Conservation (phyloP, 2,113 vertebrate genomes). For the Trogon melanurus region DNA sequence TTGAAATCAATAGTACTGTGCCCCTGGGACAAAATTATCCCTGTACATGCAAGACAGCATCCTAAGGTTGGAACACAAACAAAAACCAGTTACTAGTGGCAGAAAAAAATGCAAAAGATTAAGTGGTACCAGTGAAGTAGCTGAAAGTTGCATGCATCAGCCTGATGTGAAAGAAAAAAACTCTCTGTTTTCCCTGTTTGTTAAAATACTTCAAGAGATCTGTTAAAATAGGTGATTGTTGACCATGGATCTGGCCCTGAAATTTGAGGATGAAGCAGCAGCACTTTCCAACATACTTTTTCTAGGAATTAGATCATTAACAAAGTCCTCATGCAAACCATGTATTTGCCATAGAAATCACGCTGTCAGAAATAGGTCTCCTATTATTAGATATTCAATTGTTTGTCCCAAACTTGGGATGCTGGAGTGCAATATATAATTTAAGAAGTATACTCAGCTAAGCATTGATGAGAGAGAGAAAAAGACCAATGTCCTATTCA, state of each 20-base stretch:
- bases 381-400: neutral
- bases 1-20: neutral
- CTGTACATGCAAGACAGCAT: neutral
- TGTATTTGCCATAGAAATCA: neutral
- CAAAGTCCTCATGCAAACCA: neutral
- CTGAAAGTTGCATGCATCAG: neutral
- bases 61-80: neutral
- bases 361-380: neutral
- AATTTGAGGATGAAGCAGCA: neutral
- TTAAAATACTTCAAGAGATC: neutral
- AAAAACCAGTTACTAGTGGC: neutral
- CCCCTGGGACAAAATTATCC: neutral
- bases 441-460: neutral
- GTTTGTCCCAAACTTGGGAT: neutral
- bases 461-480: neutral
- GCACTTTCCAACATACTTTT: neutral
- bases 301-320: neutral
- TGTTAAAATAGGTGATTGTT: neutral
- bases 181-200: neutral
- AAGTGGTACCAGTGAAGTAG: accelerated
- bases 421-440: neutral
- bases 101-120: neutral
- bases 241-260: neutral
- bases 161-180: neutral
- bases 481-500: neutral